Evolutionary conservation across 2,113 vertebrate genomes (phyloP), one percentile per base, ranked within the genome.

Genomic region (Andinoacara biseriatus): DNA sequence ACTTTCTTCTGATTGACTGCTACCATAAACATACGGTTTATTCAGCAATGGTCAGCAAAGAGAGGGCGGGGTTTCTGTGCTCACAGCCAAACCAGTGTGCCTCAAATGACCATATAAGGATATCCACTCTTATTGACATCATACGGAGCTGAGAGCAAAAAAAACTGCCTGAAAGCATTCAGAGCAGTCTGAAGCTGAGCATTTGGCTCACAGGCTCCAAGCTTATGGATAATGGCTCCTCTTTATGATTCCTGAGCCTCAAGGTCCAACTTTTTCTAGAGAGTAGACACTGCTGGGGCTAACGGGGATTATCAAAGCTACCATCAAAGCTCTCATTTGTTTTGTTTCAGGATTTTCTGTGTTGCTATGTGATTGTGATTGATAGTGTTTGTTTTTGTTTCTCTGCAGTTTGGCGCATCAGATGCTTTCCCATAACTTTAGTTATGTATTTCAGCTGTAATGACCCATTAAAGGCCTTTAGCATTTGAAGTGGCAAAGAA

Each of bases 241-340:
- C 5, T 69, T 69, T 69, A 43, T 29, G 43, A 69, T 7, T 69
- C 43, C 18, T 31, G 43, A 69, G 40, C 65, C 46, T 69, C 65
- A 69, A 0, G 29, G 43, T 24, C 26, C 5, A 11, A 9, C 43
- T 69, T 54, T 31, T 33, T 26, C 17, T 20, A 18, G 65, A 17
- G 4, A 52, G 43, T 13, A 72, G 1, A 69, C 43, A 52, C 43
- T 31, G 40, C 11, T 52, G 65, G 5, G 40, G 1, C 24, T 69
- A 0, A 0, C 10, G 3, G 20, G 20, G 17, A 7, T 72, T 17
- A 31, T 46, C 43, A 52, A 52, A 52, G 65, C 24, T 52, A 69
- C 43, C 24, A 5, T n/a, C n/a, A n/a, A 7, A 31, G 10, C 43
- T 1, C 9, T 69, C 63, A 24, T 69, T 29, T 52, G 10, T 43